Percentiles rank a stretch among this genome's conserved stretches.
Conservation (phyloP, 2,797 vertebrate genomes). For the Girardinus metallicus region DNA sequence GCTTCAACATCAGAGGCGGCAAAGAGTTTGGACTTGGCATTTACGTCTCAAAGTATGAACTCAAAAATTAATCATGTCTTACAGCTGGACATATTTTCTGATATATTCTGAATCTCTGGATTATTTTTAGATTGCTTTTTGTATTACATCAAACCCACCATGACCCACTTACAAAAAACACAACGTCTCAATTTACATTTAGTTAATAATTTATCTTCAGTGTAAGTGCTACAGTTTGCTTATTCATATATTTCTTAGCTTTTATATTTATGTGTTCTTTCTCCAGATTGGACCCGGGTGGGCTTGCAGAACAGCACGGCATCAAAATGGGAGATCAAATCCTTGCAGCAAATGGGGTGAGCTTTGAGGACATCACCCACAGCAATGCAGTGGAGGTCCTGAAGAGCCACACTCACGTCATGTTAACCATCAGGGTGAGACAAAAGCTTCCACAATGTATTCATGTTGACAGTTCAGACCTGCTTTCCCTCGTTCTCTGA, state of each 20-base stretch:
- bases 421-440: constrained; percentile 94
- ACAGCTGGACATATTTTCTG: not conserved
- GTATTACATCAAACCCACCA: not conserved
- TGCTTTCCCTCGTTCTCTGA: not conserved
- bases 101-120: not conserved
- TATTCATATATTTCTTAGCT: not conserved
- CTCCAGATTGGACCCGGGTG: constrained; percentile 91
- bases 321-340: constrained; percentile 98
- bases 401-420: constrained; percentile 95
- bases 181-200: not conserved
- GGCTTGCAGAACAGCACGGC: constrained; percentile 92
- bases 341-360: constrained; percentile 94
- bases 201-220: not conserved
- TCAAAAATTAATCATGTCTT: not conserved
- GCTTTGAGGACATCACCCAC: constrained; percentile 96
- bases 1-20: constrained; percentile 97
- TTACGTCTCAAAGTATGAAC: constrained; percentile 94
- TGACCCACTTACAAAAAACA: constrained; percentile 1
- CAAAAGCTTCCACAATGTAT: not conserved
- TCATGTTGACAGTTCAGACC: not conserved
- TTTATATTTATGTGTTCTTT: not conserved
- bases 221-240: not conserved
- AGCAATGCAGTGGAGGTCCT: constrained; percentile 96
- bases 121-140: not conserved
- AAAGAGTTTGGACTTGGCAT: constrained; percentile 98